These are phyloP conservation scores for Butorides virescens DNA, from an alignment of 2,113 vertebrate genomes.

Conservation along the genomic window DNA sequence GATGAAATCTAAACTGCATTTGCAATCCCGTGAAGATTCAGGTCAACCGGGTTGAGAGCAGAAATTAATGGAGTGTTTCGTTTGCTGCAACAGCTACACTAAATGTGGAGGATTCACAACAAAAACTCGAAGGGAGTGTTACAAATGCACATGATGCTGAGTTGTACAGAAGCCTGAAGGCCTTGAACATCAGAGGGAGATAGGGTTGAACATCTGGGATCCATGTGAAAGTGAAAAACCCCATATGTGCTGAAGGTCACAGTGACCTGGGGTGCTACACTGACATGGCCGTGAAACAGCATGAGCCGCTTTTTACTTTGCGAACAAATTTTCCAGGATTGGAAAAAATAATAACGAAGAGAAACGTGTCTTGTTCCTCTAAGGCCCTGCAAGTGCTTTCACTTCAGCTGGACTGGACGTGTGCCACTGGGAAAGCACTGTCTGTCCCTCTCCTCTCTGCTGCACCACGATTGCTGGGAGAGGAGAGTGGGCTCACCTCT, in stretches of 20 bases:
- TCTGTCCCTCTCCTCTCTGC: not conserved
- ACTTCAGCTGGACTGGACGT: not conserved
- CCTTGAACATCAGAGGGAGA: not conserved
- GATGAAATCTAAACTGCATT: not conserved
- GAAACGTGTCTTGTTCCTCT: not conserved
- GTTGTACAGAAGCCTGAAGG: not conserved
- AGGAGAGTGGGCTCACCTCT: not conserved
- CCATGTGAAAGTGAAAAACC: not conserved
- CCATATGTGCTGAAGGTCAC: not conserved
- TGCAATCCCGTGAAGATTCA: not conserved
- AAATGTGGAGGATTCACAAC: not conserved
- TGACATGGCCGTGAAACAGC: not conserved
- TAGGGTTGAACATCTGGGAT: not conserved
- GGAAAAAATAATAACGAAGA: not conserved
- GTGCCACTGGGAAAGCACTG: not conserved
- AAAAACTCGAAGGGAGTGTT: not conserved
- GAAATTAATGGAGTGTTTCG: not conserved
- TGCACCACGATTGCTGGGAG: not conserved
- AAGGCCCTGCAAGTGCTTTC: not conserved
- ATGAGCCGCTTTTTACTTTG: not conserved
- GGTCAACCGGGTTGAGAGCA: not conserved
- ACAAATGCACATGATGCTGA: accelerated
- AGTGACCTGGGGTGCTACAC: not conserved
- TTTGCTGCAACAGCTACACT: not conserved
- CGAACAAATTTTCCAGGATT: not conserved